Percentiles rank a stretch among this genome's conserved stretches.
phyloP scores from a whole-genome alignment of 2,888 invertebrate species.

The Melikaiella ostensackeni region DNA sequence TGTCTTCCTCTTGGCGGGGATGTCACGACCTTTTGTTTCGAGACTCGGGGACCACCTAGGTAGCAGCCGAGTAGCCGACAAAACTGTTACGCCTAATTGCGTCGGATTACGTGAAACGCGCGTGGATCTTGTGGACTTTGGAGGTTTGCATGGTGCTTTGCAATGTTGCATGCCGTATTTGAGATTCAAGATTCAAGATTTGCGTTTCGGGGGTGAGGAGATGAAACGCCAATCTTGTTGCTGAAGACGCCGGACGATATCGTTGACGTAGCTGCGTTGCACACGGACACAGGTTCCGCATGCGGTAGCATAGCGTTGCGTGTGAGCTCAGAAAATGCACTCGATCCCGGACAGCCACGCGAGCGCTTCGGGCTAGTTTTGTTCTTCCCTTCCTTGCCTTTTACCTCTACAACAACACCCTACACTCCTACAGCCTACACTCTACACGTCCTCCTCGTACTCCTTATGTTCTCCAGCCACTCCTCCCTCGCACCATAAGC shows the following conservation, averaged over 20 bases:
- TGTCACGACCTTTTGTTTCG: conserved; percentile 45
- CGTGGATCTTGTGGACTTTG: not conserved
- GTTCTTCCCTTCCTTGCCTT: conserved; percentile 46
- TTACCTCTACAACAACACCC: not conserved
- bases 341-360: conserved; percentile 67
- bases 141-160: no score
- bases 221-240: not conserved
- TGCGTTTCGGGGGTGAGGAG: no score
- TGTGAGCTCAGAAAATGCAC: conserved; percentile 49
- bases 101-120: conserved; percentile 55
- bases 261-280: not conserved
- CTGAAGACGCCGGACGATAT: not conserved
- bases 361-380: conserved; percentile 70
- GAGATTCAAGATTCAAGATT: not conserved
- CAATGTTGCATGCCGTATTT: not conserved
- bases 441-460: conserved; percentile 32
- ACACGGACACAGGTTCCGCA: not conserved
- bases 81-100: conserved; percentile 60
- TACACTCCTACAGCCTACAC: no score
- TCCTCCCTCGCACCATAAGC: conserved; percentile 52
- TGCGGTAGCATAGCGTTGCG: conserved; percentile 51
- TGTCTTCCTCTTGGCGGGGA: conserved; percentile 33
- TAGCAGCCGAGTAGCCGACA: conserved; percentile 47
- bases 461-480: conserved; percentile 31
- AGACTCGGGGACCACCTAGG: conserved; percentile 53